Conservation (phyloP, 2,888 invertebrate genomes). For the Xestia rhomboidea region DNA sequence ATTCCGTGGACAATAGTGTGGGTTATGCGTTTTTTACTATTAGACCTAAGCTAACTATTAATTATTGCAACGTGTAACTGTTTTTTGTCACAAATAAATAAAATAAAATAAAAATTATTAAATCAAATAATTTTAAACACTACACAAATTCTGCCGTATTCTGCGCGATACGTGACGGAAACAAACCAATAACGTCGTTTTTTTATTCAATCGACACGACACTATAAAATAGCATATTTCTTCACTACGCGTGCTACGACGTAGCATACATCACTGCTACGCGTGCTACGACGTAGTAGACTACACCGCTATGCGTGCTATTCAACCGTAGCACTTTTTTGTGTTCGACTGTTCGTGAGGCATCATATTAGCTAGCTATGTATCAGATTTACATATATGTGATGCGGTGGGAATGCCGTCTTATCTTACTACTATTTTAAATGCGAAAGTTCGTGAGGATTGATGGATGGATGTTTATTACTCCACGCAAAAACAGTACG, state of each 20-base stretch:
- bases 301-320: not conserved
- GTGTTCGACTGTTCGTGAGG: not conserved
- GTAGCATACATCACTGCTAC: not conserved
- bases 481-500: not conserved
- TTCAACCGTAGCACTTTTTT: not conserved
- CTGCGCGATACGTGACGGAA: not conserved
- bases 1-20: no score
- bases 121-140: not conserved
- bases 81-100: no score
- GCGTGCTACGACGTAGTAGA: not conserved
- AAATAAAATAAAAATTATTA: no score
- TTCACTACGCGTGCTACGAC: not conserved
- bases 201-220: not conserved
- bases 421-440: not conserved
- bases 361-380: not conserved
- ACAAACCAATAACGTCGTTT: not conserved
- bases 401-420: not conserved
- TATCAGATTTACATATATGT: not conserved
- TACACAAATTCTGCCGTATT: not conserved
- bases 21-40: no score
- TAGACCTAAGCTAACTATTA: no score
- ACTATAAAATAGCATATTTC: not conserved
- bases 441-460: not conserved
- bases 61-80: no score
- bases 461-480: not conserved